Evolutionary conservation across 2,888 invertebrate species (phyloP), one percentile per base, ranked within the genome.

Genomic region (Mimumesa dahlbomi): DNA sequence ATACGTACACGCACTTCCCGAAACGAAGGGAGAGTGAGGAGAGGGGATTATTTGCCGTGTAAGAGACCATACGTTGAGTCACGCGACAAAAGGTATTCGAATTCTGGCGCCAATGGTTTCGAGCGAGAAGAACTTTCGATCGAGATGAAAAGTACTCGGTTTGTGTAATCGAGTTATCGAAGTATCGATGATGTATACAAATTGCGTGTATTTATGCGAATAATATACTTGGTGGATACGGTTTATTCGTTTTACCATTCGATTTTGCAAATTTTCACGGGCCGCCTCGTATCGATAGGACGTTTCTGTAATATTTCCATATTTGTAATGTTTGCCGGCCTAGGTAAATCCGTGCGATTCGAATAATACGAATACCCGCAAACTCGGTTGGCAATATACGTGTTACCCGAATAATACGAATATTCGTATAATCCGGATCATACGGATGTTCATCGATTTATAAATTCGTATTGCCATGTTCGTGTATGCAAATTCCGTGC

Each of bases 261-360:
- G 66, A 52, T 5, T 52, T 52, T 40, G 57, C 52, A 57, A 66
- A 57, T 66, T 68, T 57, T 52, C 57, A 19, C 21, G 49, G 50
- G 22, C 0, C 16, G 36, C 49, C 9, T 40, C 19, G 34, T 18
- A 34, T 11, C 3, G 49, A 34, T 34, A 36, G 40, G n/a, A n/a
- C n/a, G n/a, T 69, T 46, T 62, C 69, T 62, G 69, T 71, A 71
- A 71, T 71, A 71, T 71, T 70, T 71, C 70, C 69, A 71, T 69
- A 69, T 69, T 62, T 53, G 69, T 69, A 61, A 70, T 62, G 56
- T 38, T 29, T 49, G 43, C 11, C n/a, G 52, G 19, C 29, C 34
- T 38, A 36, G 53, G 62, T 49, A 63, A 69, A 71, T 63, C 70
- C 70, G 36, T 22, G 52, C 57, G 43, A 62, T 62, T 48, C 57